These are phyloP conservation scores for Tolmerus cingulatus DNA, from an alignment of 2,888 invertebrate species.

Conservation along the genomic window DNA sequence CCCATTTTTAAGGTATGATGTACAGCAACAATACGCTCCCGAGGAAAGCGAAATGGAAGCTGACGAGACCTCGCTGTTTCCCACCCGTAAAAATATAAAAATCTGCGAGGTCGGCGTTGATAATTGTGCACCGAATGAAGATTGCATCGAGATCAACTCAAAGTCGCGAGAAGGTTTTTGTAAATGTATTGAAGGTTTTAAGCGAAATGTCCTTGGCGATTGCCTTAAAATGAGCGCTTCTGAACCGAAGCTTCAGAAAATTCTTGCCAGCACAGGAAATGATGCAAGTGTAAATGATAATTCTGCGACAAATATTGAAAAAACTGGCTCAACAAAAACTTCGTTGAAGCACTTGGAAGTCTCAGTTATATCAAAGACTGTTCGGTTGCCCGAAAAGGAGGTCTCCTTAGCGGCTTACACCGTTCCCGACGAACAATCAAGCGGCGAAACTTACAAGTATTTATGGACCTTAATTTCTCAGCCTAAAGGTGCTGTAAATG, in stretches of 20 bases:
- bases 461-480: constrained; percentile 88
- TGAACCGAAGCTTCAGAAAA: constrained; percentile 51
- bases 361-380: constrained; percentile 78
- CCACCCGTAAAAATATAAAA: constrained; percentile 55
- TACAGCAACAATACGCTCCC: constrained; percentile 54
- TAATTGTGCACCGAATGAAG: constrained; percentile 73
- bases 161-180: constrained; percentile 75
- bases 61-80: constrained; percentile 62
- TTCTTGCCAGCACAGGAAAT: constrained; percentile 50
- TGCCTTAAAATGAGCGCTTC: constrained; percentile 59
- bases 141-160: constrained; percentile 68
- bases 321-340: constrained; percentile 54
- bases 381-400: constrained; percentile 84
- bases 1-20: constrained; percentile 54
- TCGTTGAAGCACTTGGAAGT: constrained; percentile 75
- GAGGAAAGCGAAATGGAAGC: constrained; percentile 62
- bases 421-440: constrained; percentile 76
- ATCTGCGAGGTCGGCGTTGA: constrained; percentile 70
- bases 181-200: constrained; percentile 73
- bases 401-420: constrained; percentile 84
- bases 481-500: constrained; percentile 78
- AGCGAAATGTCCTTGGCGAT: constrained; percentile 64
- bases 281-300: constrained; percentile 46
- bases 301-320: neutral
- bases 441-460: constrained; percentile 81